Evolutionary conservation across 2,888 invertebrate genomes (phyloP).

Genomic region (Barypeithes pellucidus): DNA sequence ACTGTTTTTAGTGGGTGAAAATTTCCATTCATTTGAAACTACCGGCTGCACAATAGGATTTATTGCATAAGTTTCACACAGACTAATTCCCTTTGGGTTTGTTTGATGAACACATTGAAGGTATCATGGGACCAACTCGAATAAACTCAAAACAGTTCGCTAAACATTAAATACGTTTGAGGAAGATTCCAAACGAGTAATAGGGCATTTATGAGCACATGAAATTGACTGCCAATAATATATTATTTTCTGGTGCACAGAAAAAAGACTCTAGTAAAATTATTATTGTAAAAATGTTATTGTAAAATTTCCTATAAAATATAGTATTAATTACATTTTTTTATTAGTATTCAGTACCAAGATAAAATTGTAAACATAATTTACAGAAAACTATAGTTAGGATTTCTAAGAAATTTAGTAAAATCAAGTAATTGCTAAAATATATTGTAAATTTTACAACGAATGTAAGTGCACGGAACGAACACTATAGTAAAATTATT

Average conservation of each 20-base stretch:
- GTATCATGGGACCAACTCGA: neutral
- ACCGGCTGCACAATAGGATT: neutral
- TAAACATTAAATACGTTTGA: neutral
- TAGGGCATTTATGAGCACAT: neutral
- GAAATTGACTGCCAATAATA: neutral
- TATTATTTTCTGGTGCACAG: neutral
- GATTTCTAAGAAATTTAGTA: too few species aligned
- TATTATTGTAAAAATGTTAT: too few species aligned
- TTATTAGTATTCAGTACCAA: too few species aligned
- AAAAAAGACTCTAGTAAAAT: too few species aligned
- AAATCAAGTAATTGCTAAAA: too few species aligned
- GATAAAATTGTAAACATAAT: too few species aligned
- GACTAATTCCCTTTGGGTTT: conserved; percentile 2
- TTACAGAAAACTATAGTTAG: too few species aligned
- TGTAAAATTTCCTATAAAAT: too few species aligned
- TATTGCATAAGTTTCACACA: neutral
- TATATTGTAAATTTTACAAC: too few species aligned
- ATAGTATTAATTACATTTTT: too few species aligned
- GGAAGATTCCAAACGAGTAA: conserved; percentile 2
- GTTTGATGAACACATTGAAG: conserved; percentile 16
- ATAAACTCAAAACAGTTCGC: conserved; percentile 10
- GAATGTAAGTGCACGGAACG: too few species aligned
- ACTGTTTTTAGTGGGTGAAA: neutral
- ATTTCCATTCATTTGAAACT: neutral
- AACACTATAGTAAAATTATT: too few species aligned